phyloP scores from a whole-genome alignment of 2,888 invertebrate species.

The Eupithecia subfuscata region DNA sequence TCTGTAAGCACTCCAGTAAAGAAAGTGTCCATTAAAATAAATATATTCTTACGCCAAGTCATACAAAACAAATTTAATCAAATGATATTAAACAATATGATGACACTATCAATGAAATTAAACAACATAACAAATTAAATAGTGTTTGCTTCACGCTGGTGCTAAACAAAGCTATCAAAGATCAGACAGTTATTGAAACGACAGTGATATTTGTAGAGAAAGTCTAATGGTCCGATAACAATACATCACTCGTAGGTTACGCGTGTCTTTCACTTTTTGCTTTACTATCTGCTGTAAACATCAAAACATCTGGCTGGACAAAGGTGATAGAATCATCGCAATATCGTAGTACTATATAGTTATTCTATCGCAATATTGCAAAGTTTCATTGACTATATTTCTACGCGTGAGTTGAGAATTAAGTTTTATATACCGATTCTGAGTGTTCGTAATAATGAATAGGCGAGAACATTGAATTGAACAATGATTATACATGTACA shows the following conservation, averaged over 20 bases:
- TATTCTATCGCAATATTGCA: background rate
- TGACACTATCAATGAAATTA: conserved; percentile 51
- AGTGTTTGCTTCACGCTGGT: conserved; percentile 43
- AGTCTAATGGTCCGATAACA: conserved; percentile 54
- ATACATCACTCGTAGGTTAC: conserved; percentile 44
- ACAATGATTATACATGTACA: background rate
- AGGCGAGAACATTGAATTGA: background rate
- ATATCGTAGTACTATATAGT: too few species aligned
- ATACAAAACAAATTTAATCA: conserved; percentile 23
- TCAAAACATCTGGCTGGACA: background rate
- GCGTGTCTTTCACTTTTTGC: conserved; percentile 45
- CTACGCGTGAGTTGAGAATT: background rate
- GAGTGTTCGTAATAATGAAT: background rate
- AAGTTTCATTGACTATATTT: background rate
- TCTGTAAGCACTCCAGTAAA: background rate
- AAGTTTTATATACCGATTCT: background rate
- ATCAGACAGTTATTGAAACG: conserved; percentile 32
- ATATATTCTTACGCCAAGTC: background rate
- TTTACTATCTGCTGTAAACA: background rate
- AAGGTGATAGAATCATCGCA: background rate
- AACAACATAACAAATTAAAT: conserved; percentile 43
- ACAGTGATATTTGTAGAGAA: conserved; percentile 52
- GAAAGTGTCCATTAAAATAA: background rate
- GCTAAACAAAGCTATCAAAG: conserved; percentile 46
- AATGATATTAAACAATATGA: conserved; percentile 35